These are phyloP conservation scores for Rhadina sibilatrix DNA, from an alignment of 2,113 vertebrate species.

Conservation along the genomic window DNA sequence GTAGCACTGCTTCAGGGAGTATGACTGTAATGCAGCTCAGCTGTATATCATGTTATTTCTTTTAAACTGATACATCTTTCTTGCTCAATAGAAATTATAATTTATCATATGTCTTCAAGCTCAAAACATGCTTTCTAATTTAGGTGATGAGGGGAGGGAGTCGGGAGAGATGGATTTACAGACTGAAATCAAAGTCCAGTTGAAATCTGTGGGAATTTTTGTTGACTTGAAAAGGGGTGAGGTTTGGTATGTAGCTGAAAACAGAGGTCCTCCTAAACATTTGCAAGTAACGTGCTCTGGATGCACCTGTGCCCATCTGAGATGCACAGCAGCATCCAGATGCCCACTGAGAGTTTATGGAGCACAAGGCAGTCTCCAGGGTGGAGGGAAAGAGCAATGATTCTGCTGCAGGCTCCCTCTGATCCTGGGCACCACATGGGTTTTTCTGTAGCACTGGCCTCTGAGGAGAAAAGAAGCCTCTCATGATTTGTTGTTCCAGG, in stretches of 20 bases:
- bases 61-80: neutral
- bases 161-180: neutral
- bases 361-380: fast-evolving
- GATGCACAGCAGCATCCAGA: neutral
- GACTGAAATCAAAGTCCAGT: neutral
- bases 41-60: neutral
- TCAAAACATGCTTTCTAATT: neutral
- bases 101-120: neutral
- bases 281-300: neutral
- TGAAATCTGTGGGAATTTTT: neutral
- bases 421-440: fast-evolving
- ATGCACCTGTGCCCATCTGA: neutral
- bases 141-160: too few relatives aligned
- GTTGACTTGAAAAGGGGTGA: neutral
- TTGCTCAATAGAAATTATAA: neutral
- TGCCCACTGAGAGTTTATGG: neutral
- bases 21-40: neutral
- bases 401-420: neutral
- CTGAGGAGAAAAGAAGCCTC: neutral
- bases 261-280: neutral
- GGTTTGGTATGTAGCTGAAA: neutral
- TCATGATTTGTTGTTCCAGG: neutral
- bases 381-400: fast-evolving
- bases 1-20: neutral
- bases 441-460: neutral